Conservation (phyloP, 2,888 invertebrate genomes). For the Calameuta pallipes region DNA sequence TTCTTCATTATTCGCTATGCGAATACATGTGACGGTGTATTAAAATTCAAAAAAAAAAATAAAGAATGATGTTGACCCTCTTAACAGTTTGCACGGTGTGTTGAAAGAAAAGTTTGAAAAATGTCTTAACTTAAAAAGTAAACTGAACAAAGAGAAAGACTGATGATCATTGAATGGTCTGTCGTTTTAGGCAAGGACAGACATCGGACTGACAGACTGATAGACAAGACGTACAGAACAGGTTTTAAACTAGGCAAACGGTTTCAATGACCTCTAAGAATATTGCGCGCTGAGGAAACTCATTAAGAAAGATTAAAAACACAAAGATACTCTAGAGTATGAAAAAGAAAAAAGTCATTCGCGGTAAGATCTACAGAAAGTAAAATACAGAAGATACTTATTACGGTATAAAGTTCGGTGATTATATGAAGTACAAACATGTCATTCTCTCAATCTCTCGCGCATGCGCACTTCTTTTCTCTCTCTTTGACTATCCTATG, state of each 20-base stretch:
- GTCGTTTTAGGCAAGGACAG: not conserved
- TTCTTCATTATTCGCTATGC: slow-evolving; percentile 8
- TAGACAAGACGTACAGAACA: not conserved
- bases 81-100: not conserved
- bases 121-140: not conserved
- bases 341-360: slow-evolving; percentile 46
- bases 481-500: slow-evolving; percentile 36
- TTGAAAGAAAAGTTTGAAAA: not conserved
- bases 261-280: not conserved
- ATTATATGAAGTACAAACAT: slow-evolving; percentile 63
- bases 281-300: slow-evolving; percentile 36
- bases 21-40: not conserved
- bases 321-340: slow-evolving; percentile 60
- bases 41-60: not conserved
- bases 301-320: slow-evolving; percentile 59
- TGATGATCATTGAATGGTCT: not conserved
- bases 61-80: not conserved
- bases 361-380: slow-evolving; percentile 57
- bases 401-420: slow-evolving; percentile 59
- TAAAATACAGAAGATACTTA: slow-evolving; percentile 31
- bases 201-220: not conserved
- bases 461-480: not conserved
- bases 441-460: slow-evolving; percentile 38
- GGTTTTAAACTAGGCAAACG: not conserved
- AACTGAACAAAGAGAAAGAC: not conserved